Base-by-base conservation (phyloP, 2,888 invertebrate species). In the Ochropacha duplaris region DNA sequence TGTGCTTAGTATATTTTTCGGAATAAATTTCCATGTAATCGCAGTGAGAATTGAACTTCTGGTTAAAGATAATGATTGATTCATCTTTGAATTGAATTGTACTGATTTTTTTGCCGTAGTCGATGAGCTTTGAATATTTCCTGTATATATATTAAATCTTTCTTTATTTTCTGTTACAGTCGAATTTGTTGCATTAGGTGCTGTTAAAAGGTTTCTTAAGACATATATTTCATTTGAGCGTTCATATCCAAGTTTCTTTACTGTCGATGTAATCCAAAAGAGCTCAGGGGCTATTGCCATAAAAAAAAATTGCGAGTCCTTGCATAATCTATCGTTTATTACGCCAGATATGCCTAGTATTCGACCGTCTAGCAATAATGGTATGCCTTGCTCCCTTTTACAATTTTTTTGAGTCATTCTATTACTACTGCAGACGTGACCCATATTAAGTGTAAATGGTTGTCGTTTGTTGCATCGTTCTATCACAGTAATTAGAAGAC, bases 381-480 rank as follows among this genome's bases (percentile, higher is more conserved):
- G 87, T 8, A 76, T 59, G 1, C 88, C 88, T 63, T 84, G 75
- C 57, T 66, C 64, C 34, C 70, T 59, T 34, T 64, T 63, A 57
- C 78, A 79, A 16, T 61, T 50, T 55, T 63, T 55, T 26, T 57
- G 28, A 11, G 60, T 56, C 49, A 65, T 26, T 28, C 50, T 57
- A 54, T 76, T 78, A n/a, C 58, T 58, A 6, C 80, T 64, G 57
- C 87, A 88, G 14, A 87, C 60, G 56, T 77, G 79, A 49, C 71
- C 74, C 14, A 49, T 54, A n/a, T n/a, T n/a, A 19, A 14, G 9
- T 2, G 16, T 44, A 9, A 44, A 19, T 19, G 49, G 55, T 0
- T 50, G 57, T 9, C 62, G 49, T 24, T 69, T 59, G 16, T 66
- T 61, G 64, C 88, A 87, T 36, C 62, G 69, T 58, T 74, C 69